Base-by-base conservation (phyloP, 1,140 invertebrate species). In the Aphis gossypii region DNA sequence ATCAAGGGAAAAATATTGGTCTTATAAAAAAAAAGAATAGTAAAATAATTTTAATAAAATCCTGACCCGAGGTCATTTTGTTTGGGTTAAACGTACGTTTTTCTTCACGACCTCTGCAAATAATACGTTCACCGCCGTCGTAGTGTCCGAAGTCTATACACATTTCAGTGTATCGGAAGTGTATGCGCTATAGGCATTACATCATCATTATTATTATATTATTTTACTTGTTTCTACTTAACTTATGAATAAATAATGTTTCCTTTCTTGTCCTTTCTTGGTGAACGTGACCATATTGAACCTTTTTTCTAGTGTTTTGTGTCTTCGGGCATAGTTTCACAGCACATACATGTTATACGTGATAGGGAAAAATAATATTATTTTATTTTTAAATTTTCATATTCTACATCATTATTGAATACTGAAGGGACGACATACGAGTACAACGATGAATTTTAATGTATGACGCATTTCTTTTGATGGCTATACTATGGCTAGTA, bases 201-300 rank as follows among this genome's bases (percentile, higher is more conserved):
- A 84, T 93, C 82, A 84, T 93, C 82, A 51, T 56, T 51, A 56
- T 83, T 51, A 86, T 86, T 86, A 86, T 30, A 30, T 92, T 51
- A 54, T 84, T 92, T 48, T 51, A 83, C 25, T 82, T 92, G 38
- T 92, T 84, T 83, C 21, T 51, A 51, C 54, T 41, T 51, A 23
- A n/a, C 60, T 38, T 48, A 91, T 83, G 91, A 92, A 92, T 92
- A 92, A 92, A 92, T 76, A 83, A 41, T 93, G 6, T 41, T 86
- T 93, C 8, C 48, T 84, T 86, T 92, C n/a, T 92, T 48, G 60
- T 91, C 41, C 25, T 68, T 91, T 48, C 38, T 68, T 38, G 46
- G 35, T 54, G 0, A 14, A 48, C 44, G n/a, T 48, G 46, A 51
- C n/a, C 60, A 76, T 18, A 2, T 76, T 76, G 5, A 76, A 76